These are phyloP conservation scores for Operophtera brumata DNA, from an alignment of 2,888 invertebrate genomes.

Conservation along the genomic window DNA sequence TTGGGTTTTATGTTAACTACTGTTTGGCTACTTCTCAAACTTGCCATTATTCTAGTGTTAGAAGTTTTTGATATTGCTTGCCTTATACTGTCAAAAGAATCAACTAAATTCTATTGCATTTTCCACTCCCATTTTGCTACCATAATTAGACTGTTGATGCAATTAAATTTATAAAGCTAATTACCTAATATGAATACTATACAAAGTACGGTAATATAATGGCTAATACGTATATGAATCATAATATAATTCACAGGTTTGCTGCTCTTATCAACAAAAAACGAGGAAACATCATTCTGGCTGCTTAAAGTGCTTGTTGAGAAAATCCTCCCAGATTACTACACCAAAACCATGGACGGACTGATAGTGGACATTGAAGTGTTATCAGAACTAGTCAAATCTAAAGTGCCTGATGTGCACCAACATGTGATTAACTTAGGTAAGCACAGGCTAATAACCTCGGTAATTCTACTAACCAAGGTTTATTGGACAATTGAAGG, in stretches of 20 bases:
- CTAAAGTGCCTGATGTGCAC: slow-evolving; percentile 90
- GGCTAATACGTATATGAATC: neutral
- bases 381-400: slow-evolving; percentile 90
- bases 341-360: slow-evolving; percentile 93
- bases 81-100: too few relatives aligned
- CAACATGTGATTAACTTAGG: slow-evolving; percentile 89
- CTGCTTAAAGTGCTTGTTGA: slow-evolving; percentile 93
- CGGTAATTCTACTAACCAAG: neutral
- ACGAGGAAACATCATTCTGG: slow-evolving; percentile 96
- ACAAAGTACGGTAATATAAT: too few relatives aligned
- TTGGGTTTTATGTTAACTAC: too few relatives aligned
- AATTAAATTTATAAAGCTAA: too few relatives aligned
- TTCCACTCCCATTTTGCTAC: too few relatives aligned
- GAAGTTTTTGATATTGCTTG: too few relatives aligned
- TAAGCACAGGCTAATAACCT: slow-evolving; percentile 41
- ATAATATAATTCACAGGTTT: slow-evolving; percentile 78
- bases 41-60: too few relatives aligned
- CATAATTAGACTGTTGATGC: too few relatives aligned
- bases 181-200: too few relatives aligned
- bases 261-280: slow-evolving; percentile 91
- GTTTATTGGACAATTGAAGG: too few relatives aligned
- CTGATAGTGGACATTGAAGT: slow-evolving; percentile 94
- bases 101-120: too few relatives aligned
- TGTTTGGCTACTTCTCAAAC: too few relatives aligned
- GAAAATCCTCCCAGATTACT: slow-evolving; percentile 93